These are phyloP conservation scores for Drosophila subquinaria DNA, from an alignment of 2,888 invertebrate genomes.

Conservation along the genomic window DNA sequence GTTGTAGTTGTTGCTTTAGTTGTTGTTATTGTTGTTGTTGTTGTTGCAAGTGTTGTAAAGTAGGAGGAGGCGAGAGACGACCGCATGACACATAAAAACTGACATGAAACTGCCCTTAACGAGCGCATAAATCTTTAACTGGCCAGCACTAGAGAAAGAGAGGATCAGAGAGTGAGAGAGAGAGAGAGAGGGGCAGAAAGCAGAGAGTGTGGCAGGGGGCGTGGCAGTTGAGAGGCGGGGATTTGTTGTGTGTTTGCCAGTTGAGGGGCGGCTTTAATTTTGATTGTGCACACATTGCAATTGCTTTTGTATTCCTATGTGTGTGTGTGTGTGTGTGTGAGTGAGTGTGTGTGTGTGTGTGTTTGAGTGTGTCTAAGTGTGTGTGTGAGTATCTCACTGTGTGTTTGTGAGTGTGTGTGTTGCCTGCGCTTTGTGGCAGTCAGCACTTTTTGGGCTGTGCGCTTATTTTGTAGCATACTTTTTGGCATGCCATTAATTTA, in stretches of 20 bases:
- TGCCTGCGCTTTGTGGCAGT: slow-evolving; percentile 48
- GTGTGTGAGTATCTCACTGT: not conserved
- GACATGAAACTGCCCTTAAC: slow-evolving; percentile 79
- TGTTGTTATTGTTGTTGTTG: slow-evolving; percentile 5
- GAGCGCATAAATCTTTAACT: slow-evolving; percentile 80
- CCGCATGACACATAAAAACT: slow-evolving; percentile 78
- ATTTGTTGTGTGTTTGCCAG: slow-evolving; percentile 11
- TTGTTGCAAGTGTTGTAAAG: slow-evolving; percentile 8
- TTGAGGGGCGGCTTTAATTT: slow-evolving; percentile 53
- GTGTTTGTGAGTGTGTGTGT: slow-evolving; percentile 10
- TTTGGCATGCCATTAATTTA: slow-evolving; percentile 74
- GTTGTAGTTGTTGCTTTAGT: not conserved
- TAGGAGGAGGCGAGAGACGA: slow-evolving; percentile 25
- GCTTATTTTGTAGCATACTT: slow-evolving; percentile 65
- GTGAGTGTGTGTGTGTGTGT: slow-evolving; percentile 5
- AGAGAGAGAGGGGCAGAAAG: not conserved
- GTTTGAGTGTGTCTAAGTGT: slow-evolving; percentile 2
- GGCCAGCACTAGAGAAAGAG: slow-evolving; percentile 39
- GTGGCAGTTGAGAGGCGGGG: not conserved
- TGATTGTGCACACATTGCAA: slow-evolving; percentile 63
- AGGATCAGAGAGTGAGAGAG: not conserved
- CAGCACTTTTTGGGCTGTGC: slow-evolving; percentile 56
- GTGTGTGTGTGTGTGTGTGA: slow-evolving; percentile 5
- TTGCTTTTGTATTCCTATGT: slow-evolving; percentile 15
- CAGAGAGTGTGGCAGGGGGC: not conserved